phyloP scores from a whole-genome alignment of 1,140 invertebrate genomes.

The Frieseomelitta varia region DNA sequence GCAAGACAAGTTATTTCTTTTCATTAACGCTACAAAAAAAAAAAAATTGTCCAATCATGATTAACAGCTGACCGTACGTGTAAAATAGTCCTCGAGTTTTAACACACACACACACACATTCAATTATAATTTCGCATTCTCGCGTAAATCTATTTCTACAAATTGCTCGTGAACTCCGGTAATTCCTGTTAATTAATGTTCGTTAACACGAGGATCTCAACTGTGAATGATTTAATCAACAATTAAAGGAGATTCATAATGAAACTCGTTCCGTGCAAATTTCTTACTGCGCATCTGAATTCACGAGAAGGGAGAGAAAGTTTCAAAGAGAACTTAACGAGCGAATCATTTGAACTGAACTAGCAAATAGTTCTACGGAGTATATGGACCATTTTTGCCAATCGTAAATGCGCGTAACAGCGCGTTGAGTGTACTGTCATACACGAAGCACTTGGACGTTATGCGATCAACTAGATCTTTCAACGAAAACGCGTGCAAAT shows the following conservation, averaged over 20 bases:
- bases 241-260: neutral
- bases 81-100: neutral
- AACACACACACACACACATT: no score
- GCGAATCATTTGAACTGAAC: neutral
- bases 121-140: no score
- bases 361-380: neutral
- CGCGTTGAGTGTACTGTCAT: no score
- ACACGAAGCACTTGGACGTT: neutral
- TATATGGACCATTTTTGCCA: neutral
- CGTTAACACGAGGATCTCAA: neutral
- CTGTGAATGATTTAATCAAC: neutral
- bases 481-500: neutral
- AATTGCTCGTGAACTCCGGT: no score
- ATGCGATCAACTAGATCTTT: neutral
- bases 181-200: no score
- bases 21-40: constrained; percentile 1
- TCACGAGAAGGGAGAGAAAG: neutral
- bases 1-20: neutral
- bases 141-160: no score
- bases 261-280: no score
- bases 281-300: no score
- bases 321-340: neutral
- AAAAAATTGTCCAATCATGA: neutral
- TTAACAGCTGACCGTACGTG: neutral
- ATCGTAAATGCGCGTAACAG: neutral